These are phyloP conservation scores for Recurvirostra avosetta DNA, from an alignment of 2,113 vertebrate species.

Conservation along the genomic window DNA sequence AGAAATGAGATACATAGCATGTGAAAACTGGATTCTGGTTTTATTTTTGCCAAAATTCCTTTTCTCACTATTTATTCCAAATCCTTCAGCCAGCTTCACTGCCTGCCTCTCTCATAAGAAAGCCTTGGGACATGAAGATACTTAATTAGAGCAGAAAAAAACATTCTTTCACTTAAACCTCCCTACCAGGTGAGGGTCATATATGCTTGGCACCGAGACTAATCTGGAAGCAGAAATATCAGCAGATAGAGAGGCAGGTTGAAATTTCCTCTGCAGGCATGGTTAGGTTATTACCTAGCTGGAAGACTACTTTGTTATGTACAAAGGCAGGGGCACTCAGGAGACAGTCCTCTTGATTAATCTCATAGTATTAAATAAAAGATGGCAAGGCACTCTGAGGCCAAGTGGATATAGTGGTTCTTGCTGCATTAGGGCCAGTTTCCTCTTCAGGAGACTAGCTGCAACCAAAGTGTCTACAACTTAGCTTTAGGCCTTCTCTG, in stretches of 20 bases:
- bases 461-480: not conserved
- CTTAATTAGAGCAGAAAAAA: not conserved
- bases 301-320: not conserved
- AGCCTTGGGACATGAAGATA: not conserved
- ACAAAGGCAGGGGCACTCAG: not conserved
- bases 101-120: not conserved
- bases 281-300: not conserved
- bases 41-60: not conserved
- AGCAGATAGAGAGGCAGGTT: not conserved
- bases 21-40: not conserved
- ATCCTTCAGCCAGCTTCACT: not conserved
- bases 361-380: not conserved
- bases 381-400: not conserved
- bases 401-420: not conserved
- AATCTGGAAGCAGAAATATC: not conserved
- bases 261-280: not conserved
- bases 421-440: not conserved
- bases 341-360: not conserved
- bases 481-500: not conserved
- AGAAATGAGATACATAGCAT: not conserved
- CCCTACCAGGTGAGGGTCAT: not conserved
- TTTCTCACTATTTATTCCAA: not conserved
- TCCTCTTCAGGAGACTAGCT: not conserved
- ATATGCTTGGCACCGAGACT: not conserved
- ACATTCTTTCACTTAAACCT: not conserved